Conservation (phyloP, 2,888 invertebrate genomes). For the Galeopsomyia nigrocyanea region DNA sequence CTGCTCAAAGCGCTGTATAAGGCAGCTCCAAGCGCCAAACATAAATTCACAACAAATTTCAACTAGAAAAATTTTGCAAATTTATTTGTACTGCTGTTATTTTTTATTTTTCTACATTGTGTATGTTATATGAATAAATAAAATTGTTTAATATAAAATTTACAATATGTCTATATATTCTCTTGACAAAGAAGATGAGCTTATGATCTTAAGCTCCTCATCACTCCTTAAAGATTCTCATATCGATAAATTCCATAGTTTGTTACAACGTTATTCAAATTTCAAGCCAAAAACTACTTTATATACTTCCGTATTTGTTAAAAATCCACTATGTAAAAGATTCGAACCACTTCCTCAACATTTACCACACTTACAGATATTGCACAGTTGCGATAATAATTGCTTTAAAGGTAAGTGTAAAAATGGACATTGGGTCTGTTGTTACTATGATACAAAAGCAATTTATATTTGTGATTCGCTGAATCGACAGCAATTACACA, state of each 20-base stretch:
- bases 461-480: constrained; percentile 18
- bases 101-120: no score
- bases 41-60: no score
- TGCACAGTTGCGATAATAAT: constrained; percentile 6
- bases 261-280: neutral
- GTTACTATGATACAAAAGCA: constrained; percentile 6
- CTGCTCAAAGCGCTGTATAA: no score
- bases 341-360: neutral
- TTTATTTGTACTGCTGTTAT: no score
- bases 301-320: neutral
- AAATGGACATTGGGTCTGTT: constrained; percentile 12
- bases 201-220: neutral
- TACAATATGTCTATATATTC: no score
- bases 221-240: neutral
- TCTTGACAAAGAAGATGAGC: neutral
- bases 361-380: neutral
- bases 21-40: no score
- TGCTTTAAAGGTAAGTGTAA: neutral
- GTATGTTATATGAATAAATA: no score
- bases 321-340: neutral
- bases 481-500: constrained; percentile 13
- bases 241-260: neutral
- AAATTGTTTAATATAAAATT: no score
- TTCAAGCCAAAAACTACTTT: neutral
- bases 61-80: no score